These are phyloP conservation scores for Julus scanicus DNA, from an alignment of 2,888 invertebrate species.

Conservation along the genomic window DNA sequence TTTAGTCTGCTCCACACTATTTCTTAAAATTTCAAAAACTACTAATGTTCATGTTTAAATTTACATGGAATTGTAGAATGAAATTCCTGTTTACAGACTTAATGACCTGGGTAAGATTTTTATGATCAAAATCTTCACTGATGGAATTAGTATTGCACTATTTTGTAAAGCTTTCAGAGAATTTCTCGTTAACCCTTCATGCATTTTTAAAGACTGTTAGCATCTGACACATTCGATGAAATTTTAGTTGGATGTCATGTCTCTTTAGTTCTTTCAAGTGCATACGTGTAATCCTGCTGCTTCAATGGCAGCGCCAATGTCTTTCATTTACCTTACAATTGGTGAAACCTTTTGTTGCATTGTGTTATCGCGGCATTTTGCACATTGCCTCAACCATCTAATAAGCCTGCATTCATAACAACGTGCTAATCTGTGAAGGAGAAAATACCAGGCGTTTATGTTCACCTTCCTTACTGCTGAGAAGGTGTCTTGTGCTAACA, in stretches of 20 bases:
- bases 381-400: neutral
- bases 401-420: constrained; percentile 30
- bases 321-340: neutral
- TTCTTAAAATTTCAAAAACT: too few species aligned
- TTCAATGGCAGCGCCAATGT: constrained; percentile 5
- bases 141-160: too few species aligned
- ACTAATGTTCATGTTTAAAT: too few species aligned
- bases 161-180: too few species aligned
- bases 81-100: too few species aligned
- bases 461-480: neutral
- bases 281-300: neutral
- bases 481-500: constrained; percentile 4
- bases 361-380: constrained; percentile 11
- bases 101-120: too few species aligned
- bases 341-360: constrained; percentile 24
- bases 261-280: neutral
- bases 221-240: too few species aligned
- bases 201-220: too few species aligned
- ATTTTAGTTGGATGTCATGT: neutral
- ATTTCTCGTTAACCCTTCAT: too few species aligned
- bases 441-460: constrained; percentile 7
- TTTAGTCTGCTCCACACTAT: too few species aligned
- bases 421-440: constrained; percentile 9
- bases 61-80: too few species aligned
- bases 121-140: too few species aligned